phyloP scores from a whole-genome alignment of 1,140 invertebrate genomes.

The Solenopsis fugax region DNA sequence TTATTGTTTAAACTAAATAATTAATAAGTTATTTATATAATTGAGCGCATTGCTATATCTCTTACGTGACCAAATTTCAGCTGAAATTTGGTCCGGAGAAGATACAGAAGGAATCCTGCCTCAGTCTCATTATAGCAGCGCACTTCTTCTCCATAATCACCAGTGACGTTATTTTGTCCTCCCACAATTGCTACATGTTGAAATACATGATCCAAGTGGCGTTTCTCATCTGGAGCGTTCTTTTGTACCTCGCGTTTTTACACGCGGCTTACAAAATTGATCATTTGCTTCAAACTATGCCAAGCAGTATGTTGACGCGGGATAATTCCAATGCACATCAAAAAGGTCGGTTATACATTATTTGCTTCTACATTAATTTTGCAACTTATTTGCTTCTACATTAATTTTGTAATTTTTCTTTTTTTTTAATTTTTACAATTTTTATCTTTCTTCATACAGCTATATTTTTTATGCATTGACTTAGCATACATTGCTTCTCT shows the following conservation, averaged over 20 bases:
- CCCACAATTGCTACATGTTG: constrained; percentile 86
- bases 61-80: constrained; percentile 76
- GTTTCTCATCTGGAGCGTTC: constrained; percentile 88
- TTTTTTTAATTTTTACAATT: background rate
- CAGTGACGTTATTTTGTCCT: constrained; percentile 86
- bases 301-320: constrained; percentile 83
- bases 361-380: background rate
- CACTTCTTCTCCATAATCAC: constrained; percentile 88
- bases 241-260: constrained; percentile 88
- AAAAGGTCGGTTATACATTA: constrained; percentile 82
- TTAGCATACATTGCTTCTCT: background rate
- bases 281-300: constrained; percentile 85
- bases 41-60: background rate
- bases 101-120: constrained; percentile 87
- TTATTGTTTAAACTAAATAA: background rate
- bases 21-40: background rate
- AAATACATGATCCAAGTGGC: constrained; percentile 87
- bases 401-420: background rate
- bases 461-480: background rate
- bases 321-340: constrained; percentile 85
- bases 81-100: constrained; percentile 87
- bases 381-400: background rate
- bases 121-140: constrained; percentile 88
- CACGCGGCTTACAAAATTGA: constrained; percentile 87
- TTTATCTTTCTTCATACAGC: background rate